Percentiles rank a stretch among this genome's conserved stretches.
phyloP scores from a whole-genome alignment of 2,888 invertebrate genomes.

The Panzeria rudis region DNA sequence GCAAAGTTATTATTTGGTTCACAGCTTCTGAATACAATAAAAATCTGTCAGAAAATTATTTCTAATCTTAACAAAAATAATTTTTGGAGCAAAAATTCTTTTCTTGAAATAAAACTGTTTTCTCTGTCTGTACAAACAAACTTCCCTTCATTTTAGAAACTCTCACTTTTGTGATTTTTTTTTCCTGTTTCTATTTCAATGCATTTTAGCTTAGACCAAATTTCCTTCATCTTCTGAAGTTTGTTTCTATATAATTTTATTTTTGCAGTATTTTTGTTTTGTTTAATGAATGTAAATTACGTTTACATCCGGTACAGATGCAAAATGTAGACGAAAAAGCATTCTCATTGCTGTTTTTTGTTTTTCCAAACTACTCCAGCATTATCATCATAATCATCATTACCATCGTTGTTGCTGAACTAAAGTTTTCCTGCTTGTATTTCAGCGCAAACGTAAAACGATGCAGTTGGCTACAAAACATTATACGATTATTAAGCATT shows the following conservation, averaged over 20 bases:
- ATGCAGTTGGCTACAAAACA: not conserved
- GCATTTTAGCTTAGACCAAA: conserved; percentile 18
- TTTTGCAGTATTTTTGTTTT: conserved; percentile 38
- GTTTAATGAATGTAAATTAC: conserved; percentile 64
- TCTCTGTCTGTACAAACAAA: not conserved
- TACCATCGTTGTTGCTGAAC: not conserved
- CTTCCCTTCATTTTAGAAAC: conserved; percentile 1
- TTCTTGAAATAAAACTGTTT: not conserved
- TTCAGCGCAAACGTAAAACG: conserved; percentile 6
- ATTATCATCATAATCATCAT: conserved; percentile 5
- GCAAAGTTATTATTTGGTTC: too few relatives aligned
- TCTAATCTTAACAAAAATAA: not conserved
- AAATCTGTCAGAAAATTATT: too few relatives aligned
- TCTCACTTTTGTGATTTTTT: conserved; percentile 16
- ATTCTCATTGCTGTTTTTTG: not conserved
- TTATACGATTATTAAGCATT: conserved; percentile 33
- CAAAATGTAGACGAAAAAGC: conserved; percentile 29
- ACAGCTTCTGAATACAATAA: too few relatives aligned
- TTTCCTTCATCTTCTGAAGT: conserved; percentile 17
- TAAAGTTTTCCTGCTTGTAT: conserved; percentile 22
- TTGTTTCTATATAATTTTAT: not conserved
- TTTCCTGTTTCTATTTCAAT: not conserved
- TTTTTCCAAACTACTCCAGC: conserved; percentile 23
- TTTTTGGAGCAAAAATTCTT: too few relatives aligned
- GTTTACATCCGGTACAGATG: conserved; percentile 60